These are phyloP conservation scores for Asarcornis scutulata DNA, from an alignment of 2,113 vertebrate genomes.

Conservation along the genomic window DNA sequence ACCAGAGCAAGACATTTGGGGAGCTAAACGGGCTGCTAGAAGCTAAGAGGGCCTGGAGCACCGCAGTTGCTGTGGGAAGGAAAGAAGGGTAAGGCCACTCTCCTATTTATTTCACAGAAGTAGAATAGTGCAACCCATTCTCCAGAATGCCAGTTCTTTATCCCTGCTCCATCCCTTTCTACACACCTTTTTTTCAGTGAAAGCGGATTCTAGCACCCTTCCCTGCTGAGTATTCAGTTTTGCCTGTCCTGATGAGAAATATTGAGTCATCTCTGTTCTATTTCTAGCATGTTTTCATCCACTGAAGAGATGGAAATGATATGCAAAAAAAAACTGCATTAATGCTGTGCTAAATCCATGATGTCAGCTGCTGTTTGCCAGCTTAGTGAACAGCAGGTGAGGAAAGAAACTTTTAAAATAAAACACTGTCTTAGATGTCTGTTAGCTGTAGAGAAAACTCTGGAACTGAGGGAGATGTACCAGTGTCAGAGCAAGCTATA, in stretches of 20 bases:
- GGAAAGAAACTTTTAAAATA: background rate
- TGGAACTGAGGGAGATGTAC: background rate
- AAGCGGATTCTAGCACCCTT: background rate
- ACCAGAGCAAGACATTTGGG: background rate
- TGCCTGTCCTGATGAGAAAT: background rate
- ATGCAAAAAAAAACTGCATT: background rate
- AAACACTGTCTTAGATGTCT: background rate
- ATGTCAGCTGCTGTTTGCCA: background rate
- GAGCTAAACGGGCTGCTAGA: background rate
- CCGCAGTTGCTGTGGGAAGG: background rate
- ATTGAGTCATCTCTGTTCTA: background rate
- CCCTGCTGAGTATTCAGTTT: background rate
- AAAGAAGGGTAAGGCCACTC: background rate
- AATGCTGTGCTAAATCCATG: background rate
- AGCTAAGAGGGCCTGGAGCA: background rate
- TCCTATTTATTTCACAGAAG: background rate
- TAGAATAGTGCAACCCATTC: accelerated
- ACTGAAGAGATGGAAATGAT: background rate
- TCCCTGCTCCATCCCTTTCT: background rate
- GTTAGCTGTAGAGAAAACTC: background rate
- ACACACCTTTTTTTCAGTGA: background rate
- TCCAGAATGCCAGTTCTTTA: accelerated
- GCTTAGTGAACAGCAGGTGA: background rate
- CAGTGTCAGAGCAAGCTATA: background rate
- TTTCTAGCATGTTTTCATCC: background rate